Evolutionary conservation across 2,113 vertebrate species (phyloP), one percentile per base, ranked within the genome.

Genomic region (Rissa tridactyla): DNA sequence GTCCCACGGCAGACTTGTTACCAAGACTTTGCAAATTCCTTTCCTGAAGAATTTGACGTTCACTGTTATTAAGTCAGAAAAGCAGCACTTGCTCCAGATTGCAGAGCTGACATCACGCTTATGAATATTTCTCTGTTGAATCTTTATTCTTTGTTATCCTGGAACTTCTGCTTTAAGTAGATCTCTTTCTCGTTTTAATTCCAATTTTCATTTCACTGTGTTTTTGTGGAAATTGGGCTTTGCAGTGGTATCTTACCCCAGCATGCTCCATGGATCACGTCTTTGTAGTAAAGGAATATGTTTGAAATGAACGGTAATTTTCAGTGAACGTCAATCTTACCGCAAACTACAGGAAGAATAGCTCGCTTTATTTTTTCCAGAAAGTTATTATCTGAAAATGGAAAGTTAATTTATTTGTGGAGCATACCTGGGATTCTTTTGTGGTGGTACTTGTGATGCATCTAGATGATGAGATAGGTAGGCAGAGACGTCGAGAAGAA

Each of bases 51-150:
- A 93, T 88, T 77, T 97, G 90, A 96, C 81, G 88, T 92, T 95
- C 77, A 42, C 79, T 81, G 62, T 97, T 96, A 95, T 88, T 96
- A 88, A 96, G 62, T 86, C 83, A 94, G 94, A 79, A 81, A 94
- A 96, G 54, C 68, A 82, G 72, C 47, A 11, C 49, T 95, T 73
- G 82, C 92, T 93, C 62, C 61, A 90, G 64, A 94, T 79, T 94
- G 90, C 88, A 60, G 47, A 82, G 17, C 73, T 91, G 78, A 94
- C 94, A 90, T 54, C 44, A 94, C 14, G 72, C 51, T 90, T 47
- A 77, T 32, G 69, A 95, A 70, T 84, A 94, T 96, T 91, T 92
- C 83, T 52, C 65, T 36, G 32, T 71, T 77, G 29, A 92, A 68
- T 82, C 44, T 68, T 92, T 86, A 44, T 86, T 95, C 82, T 91